Evolutionary conservation across 2,113 vertebrate species (phyloP), one percentile per base, ranked within the genome.

Genomic region (Anolis carolinensis): DNA sequence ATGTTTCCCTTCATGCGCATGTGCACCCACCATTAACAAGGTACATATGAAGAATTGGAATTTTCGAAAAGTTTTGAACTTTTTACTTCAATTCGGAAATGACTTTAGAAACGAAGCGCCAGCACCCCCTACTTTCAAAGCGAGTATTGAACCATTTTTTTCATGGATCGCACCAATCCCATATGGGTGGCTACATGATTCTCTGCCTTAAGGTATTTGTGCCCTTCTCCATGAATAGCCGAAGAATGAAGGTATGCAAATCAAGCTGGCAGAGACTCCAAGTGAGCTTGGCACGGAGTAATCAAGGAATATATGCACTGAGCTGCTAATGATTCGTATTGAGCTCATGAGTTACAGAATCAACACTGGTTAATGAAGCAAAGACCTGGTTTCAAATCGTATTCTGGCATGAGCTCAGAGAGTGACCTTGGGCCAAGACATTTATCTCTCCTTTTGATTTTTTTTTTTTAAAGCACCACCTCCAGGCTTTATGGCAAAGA

Each of bases 401-500:
- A 14, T 23, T 70, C 32, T 30, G 59, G 32, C 39, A 7, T 14
- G 36, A 14, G 39, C 59, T 59, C 52, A 50, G 68, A 48, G 78
- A 13, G 85, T 65, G 71, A 65, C 21, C n/a, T 75, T 85, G 83
- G 48, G 23, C 75, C 39, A n/a, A 74, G 55, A 7, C 21, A 13
- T 74, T 72, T 74, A 62, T 86, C 70, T 74, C n/a, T 27, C n/a
- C n/a, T n/a, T n/a, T n/a, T n/a, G n/a, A n/a, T n/a, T n/a, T n/a
- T n/a, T n/a, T n/a, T n/a, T n/a, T n/a, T n/a, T n/a, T n/a, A n/a
- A 73, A 86, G 36, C 20, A 32, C 34, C 27, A 50, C 68, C 55
- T 81, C 30, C 70, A 67, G 39, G 21, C 52, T 63, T 81, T 34
- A 63, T 81, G 23, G 23, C 62, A 75, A 75, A 81, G 85, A 67